A percentile compares a stretch with the other conserved stretches of the same genome.
phyloP scores from a whole-genome alignment of 2,113 vertebrate species.

The Caranx melampygus region DNA sequence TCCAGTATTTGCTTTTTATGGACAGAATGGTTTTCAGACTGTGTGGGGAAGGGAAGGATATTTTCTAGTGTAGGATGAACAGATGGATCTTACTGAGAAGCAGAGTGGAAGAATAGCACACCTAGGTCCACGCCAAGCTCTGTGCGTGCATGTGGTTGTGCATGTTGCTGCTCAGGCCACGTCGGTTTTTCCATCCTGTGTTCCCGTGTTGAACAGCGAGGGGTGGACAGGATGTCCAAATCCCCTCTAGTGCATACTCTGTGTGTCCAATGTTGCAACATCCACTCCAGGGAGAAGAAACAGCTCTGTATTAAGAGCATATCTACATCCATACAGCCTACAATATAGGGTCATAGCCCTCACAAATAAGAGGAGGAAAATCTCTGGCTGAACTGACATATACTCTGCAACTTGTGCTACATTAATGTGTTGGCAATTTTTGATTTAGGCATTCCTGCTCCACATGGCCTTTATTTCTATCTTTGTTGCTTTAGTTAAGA shows the following conservation, averaged over 20 bases:
- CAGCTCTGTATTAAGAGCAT: background rate
- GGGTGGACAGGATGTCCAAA: conserved; percentile 69
- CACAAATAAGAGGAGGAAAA: too few relatives aligned
- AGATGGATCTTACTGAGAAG: conserved; percentile 75
- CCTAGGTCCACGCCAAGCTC: conserved; percentile 63
- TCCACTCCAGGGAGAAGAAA: background rate
- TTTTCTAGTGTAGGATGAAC: conserved; percentile 48
- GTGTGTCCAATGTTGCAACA: conserved; percentile 18
- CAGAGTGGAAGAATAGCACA: conserved; percentile 58
- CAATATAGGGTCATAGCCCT: background rate
- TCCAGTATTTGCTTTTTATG: conserved; percentile 6
- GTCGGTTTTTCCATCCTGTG: conserved; percentile 69
- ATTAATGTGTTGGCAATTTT: too few relatives aligned
- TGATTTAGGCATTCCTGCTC: too few relatives aligned
- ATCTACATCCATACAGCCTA: conserved; percentile 17
- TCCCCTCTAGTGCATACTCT: conserved; percentile 34
- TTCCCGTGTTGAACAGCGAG: conserved; percentile 65
- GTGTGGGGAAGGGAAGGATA: background rate
- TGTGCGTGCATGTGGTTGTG: conserved; percentile 36
- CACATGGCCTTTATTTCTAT: too few relatives aligned
- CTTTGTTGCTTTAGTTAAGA: too few relatives aligned
- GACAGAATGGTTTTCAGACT: background rate
- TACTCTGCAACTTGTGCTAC: too few relatives aligned
- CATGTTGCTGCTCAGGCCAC: conserved; percentile 47
- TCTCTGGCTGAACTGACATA: too few relatives aligned